Evolutionary conservation across 2,888 invertebrate genomes (phyloP).

Genomic region (Acrobasis consociella): DNA sequence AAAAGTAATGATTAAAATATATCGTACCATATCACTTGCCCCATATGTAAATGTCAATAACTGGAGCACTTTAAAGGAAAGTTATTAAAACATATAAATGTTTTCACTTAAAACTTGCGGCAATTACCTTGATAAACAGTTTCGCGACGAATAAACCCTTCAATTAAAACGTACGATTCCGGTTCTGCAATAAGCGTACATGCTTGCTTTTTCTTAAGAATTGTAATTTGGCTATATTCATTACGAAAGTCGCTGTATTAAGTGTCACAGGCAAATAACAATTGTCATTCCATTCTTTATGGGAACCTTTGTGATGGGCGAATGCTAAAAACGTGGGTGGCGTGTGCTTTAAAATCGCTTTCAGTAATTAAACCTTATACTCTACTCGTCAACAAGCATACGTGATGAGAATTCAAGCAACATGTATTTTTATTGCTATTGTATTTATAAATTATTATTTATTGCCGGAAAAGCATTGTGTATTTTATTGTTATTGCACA

Average conservation of each 20-base stretch:
- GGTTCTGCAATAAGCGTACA: slow-evolving; percentile 52
- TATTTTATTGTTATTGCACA: no score
- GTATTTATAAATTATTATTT: no score
- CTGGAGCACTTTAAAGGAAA: slow-evolving; percentile 70
- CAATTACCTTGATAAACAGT: slow-evolving; percentile 68
- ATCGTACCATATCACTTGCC: background rate
- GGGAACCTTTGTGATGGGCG: slow-evolving; percentile 35
- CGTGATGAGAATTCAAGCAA: slow-evolving; percentile 13
- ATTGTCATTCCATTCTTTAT: slow-evolving; percentile 47
- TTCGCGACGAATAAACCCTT: slow-evolving; percentile 62
- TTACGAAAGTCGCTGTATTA: slow-evolving; percentile 55
- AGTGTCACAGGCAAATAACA: slow-evolving; percentile 48
- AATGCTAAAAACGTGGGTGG: slow-evolving; percentile 30
- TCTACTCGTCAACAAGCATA: slow-evolving; percentile 14
- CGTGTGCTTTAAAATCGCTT: slow-evolving; percentile 19
- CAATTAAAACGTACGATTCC: slow-evolving; percentile 68
- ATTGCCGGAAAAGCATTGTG: no score
- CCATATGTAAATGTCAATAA: slow-evolving; percentile 60
- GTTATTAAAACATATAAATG: slow-evolving; percentile 61
- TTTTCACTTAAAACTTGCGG: slow-evolving; percentile 70
- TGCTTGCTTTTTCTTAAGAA: slow-evolving; percentile 47
- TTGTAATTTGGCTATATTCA: slow-evolving; percentile 60
- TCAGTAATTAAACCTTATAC: slow-evolving; percentile 32
- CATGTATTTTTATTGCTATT: background rate
- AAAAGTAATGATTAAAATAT: no score